Conservation (phyloP, 2,113 vertebrate genomes). For the Centropus unirufus region DNA sequence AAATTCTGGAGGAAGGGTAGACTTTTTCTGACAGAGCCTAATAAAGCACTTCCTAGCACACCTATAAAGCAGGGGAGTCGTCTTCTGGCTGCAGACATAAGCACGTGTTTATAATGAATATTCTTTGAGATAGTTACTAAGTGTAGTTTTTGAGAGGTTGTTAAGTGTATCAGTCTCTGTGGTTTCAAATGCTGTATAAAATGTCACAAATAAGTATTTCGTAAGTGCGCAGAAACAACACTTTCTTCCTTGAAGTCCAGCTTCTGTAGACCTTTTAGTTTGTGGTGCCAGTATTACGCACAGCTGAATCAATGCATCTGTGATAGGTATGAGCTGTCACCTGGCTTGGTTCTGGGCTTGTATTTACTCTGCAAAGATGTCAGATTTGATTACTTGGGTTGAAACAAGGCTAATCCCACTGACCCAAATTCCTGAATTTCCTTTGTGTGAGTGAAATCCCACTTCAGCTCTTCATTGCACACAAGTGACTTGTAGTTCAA, state of each 20-base stretch:
- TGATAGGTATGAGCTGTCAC: background rate
- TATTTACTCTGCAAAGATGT: background rate
- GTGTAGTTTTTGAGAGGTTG: background rate
- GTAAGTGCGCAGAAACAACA: background rate
- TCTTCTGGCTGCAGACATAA: background rate
- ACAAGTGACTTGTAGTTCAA: background rate
- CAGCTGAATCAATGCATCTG: background rate
- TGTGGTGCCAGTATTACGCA: background rate
- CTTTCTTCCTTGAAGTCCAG: background rate
- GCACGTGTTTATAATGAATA: background rate
- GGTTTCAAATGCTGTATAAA: background rate
- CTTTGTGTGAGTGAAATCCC: constrained; percentile 33
- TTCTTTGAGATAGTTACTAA: background rate
- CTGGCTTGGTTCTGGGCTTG: background rate
- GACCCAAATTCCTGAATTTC: constrained; percentile 34
- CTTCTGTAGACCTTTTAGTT: background rate
- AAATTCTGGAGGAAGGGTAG: background rate
- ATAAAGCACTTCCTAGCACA: background rate
- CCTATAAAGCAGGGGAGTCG: background rate
- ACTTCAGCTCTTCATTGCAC: background rate
- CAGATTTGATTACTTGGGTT: constrained; percentile 34
- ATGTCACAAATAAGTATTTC: background rate
- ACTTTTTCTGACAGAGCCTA: background rate
- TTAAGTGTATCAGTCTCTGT: background rate
- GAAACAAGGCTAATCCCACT: background rate